phyloP scores from a whole-genome alignment of 2,113 vertebrate genomes.

The Amblyornis subalaris region DNA sequence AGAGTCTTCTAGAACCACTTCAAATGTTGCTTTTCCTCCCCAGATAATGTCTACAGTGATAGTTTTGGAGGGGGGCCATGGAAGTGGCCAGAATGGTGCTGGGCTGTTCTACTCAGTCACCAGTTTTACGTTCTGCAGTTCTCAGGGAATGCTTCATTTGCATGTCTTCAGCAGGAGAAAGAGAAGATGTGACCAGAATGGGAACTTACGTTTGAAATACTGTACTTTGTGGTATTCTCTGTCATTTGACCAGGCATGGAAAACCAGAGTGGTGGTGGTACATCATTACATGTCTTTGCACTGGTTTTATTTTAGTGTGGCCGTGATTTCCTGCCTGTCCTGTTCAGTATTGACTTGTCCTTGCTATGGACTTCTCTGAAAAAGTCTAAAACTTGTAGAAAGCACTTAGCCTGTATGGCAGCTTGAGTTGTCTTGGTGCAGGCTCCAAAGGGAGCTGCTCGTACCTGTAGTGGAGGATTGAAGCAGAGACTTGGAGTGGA shows the following conservation, averaged over 20 bases:
- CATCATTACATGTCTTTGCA: background rate
- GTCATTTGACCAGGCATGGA: background rate
- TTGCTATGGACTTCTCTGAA: background rate
- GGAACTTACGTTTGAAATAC: background rate
- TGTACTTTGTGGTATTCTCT: background rate
- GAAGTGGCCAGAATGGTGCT: background rate
- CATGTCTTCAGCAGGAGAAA: background rate
- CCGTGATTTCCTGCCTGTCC: background rate
- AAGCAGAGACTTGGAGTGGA: background rate
- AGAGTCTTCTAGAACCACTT: background rate
- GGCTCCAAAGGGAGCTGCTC: background rate
- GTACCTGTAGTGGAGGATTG: background rate
- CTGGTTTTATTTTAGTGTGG: background rate
- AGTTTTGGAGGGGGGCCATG: background rate
- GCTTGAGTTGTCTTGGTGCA: background rate
- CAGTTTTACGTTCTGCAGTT: accelerated
- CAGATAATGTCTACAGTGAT: background rate
- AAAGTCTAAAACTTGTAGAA: background rate
- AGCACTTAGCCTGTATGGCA: background rate
- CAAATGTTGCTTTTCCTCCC: background rate
- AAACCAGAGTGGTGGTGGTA: background rate
- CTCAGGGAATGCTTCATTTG: background rate
- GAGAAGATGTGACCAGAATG: background rate
- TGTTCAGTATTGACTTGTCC: background rate
- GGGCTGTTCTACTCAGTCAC: background rate